A percentile compares a stretch with the other conserved stretches of the same genome.
Conservation (phyloP, 2,113 vertebrate genomes). For the Alethe castanea region DNA sequence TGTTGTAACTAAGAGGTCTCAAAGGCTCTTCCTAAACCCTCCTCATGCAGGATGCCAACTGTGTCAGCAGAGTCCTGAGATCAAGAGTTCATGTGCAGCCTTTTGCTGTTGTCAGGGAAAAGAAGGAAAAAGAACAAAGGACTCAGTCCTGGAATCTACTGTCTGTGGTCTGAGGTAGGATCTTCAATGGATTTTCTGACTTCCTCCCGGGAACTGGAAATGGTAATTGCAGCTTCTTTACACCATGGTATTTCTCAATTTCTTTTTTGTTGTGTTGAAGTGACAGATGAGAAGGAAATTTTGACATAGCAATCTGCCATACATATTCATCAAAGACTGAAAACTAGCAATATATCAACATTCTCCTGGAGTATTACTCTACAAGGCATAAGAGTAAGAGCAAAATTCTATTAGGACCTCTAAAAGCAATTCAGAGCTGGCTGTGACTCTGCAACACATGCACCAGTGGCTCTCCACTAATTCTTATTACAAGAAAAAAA, state of each 20-base stretch:
- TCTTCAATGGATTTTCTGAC: neutral
- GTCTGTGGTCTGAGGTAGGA: neutral
- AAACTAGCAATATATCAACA: neutral
- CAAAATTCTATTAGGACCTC: neutral
- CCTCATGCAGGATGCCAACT: neutral
- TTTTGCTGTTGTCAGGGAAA: neutral
- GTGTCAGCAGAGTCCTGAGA: neutral
- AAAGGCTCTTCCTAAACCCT: neutral
- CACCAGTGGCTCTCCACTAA: neutral
- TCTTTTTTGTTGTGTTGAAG: neutral
- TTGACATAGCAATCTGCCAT: neutral
- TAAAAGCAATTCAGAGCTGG: neutral
- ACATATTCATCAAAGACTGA: neutral
- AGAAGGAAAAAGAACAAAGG: neutral
- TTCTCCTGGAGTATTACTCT: neutral
- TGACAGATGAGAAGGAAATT: neutral
- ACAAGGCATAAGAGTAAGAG: neutral
- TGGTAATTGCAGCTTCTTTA: neutral
- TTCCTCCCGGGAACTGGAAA: neutral
- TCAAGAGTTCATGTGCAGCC: neutral
- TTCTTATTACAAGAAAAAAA: neutral
- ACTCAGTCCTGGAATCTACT: neutral
- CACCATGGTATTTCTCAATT: neutral
- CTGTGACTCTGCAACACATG: neutral
- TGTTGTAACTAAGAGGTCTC: neutral